Evolutionary conservation across 2,797 vertebrate genomes (phyloP), one percentile per base, ranked within the genome.

Genomic region (Emys orbicularis): DNA sequence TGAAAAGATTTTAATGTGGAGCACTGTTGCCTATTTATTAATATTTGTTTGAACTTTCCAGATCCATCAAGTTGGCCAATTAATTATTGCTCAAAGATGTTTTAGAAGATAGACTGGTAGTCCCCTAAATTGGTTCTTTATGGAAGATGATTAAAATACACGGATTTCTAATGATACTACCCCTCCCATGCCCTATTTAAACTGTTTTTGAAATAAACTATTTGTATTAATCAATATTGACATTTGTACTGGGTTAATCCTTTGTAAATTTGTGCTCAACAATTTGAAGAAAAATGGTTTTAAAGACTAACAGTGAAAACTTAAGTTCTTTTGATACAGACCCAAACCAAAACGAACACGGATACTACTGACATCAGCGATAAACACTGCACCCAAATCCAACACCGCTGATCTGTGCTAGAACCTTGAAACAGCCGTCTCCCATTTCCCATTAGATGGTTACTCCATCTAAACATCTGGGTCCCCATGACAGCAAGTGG

Each of bases 11-110:
- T 94, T 80, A 74, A 82, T 77, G 61, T 12, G 79, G 81, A 79
- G 23, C 68, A 77, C 2, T 92, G 61, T 21, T 4, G 81, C 52
- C 77, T 90, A 34, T 52, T 91, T 89, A 90, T 52, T 90, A 91
- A 90, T 76, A 79, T 76, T 54, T 77, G 86, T 94, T 84, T 65
- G 82, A 87, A 90, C 25, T 37, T 88, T 95, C 41, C 79, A 87
- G 88, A 72, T 77, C 93, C 56, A 87, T 61, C 61, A 80, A 88
- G 54, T 83, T 85, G 44, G n/a, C 12, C 81, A 88, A 87, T 87
- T 90, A 92, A 83, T 47, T 81, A 61, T 25, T 86, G 95, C 83
- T 1, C n/a, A 11, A 87, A 94, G 4, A 18, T 47, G 27, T 76
- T 81, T n/a, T 81, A 34, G 86, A 92, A 92, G 90, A 61, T 27